These are phyloP conservation scores for Tetragonisca angustula DNA, from an alignment of 2,888 invertebrate species.

Conservation along the genomic window DNA sequence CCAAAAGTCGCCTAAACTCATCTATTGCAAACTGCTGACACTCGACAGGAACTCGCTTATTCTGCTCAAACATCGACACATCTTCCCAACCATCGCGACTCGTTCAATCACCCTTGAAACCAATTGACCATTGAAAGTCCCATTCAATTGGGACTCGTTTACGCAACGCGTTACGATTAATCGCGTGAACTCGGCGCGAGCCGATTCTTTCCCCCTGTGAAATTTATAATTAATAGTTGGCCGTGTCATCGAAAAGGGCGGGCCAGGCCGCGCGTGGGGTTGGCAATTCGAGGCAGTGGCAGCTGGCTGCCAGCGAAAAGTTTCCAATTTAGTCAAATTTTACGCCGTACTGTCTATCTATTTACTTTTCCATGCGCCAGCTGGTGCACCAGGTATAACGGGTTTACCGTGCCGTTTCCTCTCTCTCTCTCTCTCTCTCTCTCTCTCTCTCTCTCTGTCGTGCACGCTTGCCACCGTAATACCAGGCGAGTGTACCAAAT, in stretches of 20 bases:
- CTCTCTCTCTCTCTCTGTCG: constrained; percentile 9
- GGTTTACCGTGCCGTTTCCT: constrained; percentile 55
- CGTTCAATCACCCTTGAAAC: background rate
- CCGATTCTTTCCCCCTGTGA: too few relatives aligned
- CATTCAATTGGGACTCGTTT: background rate
- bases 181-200: background rate
- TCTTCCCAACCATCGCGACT: too few relatives aligned
- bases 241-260: background rate
- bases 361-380: constrained; percentile 67
- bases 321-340: constrained; percentile 69
- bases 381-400: constrained; percentile 59
- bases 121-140: background rate
- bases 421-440: constrained; percentile 4
- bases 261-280: background rate
- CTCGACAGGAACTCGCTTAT: too few relatives aligned
- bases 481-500: constrained; percentile 60
- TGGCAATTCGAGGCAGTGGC: constrained; percentile 35
- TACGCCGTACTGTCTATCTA: constrained; percentile 64
- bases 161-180: constrained; percentile 11
- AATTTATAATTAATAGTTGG: constrained; percentile 44
- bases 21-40: too few relatives aligned
- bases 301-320: constrained; percentile 50
- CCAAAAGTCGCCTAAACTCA: too few relatives aligned
- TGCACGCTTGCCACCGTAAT: constrained; percentile 18
- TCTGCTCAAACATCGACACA: too few relatives aligned